Evolutionary conservation across 1,140 invertebrate species (phyloP).

Genomic region (Drosophila kurseongensis): DNA sequence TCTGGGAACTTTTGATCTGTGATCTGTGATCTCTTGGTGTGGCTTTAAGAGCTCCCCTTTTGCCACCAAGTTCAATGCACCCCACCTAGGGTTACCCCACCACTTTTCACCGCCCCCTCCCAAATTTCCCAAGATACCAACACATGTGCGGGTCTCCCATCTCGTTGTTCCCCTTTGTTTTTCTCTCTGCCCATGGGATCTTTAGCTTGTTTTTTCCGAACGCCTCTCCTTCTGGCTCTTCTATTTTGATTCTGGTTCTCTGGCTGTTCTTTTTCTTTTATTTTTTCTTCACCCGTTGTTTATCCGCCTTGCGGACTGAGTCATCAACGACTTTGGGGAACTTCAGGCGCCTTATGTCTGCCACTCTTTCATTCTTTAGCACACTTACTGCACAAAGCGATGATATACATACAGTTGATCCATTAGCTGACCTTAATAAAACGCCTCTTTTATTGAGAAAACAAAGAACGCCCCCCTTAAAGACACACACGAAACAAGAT

Average conservation of each 20-base stretch:
- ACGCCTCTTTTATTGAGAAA: constrained; percentile 19
- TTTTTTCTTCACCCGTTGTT: constrained; percentile 3
- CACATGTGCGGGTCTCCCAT: constrained; percentile 36
- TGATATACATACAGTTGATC: constrained; percentile 13
- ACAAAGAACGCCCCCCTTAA: constrained; percentile 63
- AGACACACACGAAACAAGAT: constrained; percentile 17
- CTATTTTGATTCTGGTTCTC: constrained; percentile 76
- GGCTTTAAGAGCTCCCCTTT: constrained; percentile 17
- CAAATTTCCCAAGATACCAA: constrained; percentile 36
- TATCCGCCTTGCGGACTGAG: constrained; percentile 38
- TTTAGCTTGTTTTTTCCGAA: constrained; percentile 16
- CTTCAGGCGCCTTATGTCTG: constrained; percentile 34
- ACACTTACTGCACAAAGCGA: constrained; percentile 18
- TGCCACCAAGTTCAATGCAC: constrained; percentile 48
- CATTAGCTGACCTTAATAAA: constrained; percentile 17
- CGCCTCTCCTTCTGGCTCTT: constrained; percentile 44
- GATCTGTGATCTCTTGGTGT: constrained; percentile 30
- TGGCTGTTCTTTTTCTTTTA: constrained; percentile 5
- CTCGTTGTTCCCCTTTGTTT: constrained; percentile 18
- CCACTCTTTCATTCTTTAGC: constrained; percentile 19
- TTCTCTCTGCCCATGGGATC: constrained; percentile 28
- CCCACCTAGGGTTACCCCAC: constrained; percentile 36
- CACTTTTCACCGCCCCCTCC: constrained; percentile 2
- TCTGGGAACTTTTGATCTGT: constrained; percentile 38
- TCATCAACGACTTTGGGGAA: constrained; percentile 56